Evolutionary conservation across 1,140 invertebrate genomes (phyloP), one percentile per base, ranked within the genome.

Genomic region (Goniozus legneri): DNA sequence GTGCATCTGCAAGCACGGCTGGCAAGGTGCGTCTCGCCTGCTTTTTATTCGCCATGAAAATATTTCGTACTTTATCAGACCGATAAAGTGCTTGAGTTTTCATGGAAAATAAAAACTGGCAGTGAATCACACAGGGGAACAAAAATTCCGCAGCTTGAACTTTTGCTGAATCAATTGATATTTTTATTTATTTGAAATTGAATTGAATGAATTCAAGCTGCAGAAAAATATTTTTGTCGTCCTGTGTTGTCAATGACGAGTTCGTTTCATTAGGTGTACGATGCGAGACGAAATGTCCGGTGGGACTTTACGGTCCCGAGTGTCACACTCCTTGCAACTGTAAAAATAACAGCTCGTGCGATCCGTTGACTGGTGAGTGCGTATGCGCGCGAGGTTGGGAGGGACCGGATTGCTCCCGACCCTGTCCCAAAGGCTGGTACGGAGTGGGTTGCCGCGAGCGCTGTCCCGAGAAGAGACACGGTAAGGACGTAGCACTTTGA

Each of bases 301-400:
- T 73, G 36, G 93, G 92, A 36, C 81, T 71, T 57, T 95, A 84
- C 75, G 94, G 93, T 34, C 73, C 80, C 36, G 76, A 86, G 60
- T 97, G 94, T 75, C 77, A 82, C 50, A 75, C 82, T 58, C 74
- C 80, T 39, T 96, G 94, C 70, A 81, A 86, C 57, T 98, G 95
- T 75, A 77, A 80, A 52, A 87, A 91, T 70, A 88, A 90, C 67
- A 89, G 88, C 44, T 88, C 88, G n/a, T 97, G 94, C 74, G 85
- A 94, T 69, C 82, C 84, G 21, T 71, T 79, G 8, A 85, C 81
- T 12, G 93, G 92, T 19, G 77, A 75, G 47, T 97, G 94, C 67
- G 79, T 87, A 47, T 97, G 95, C 77, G 78, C 85, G 13, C 78
- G 88, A 21, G 95, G 95, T 35, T 92, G 87, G 85, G 82, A 83